Conservation (phyloP, 2,888 invertebrate genomes). For the Mythimna impura region DNA sequence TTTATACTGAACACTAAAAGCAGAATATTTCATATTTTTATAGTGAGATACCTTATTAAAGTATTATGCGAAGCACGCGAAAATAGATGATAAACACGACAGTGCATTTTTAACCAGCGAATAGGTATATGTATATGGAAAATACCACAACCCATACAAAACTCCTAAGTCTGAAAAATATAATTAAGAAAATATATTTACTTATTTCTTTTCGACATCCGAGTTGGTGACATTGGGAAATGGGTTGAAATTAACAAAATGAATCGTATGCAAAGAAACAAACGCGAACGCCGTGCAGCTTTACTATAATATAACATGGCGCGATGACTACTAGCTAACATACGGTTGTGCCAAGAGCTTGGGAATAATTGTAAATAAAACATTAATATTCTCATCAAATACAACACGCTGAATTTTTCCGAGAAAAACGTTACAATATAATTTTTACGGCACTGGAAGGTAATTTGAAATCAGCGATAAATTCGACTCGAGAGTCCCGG, state of each 20-base stretch:
- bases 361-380: slow-evolving; percentile 10
- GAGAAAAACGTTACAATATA: slow-evolving; percentile 3
- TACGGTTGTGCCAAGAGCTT: slow-evolving; percentile 13
- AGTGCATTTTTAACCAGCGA: too few relatives aligned
- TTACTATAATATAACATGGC: slow-evolving; percentile 27
- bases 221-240: slow-evolving; percentile 60
- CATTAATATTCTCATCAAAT: background rate
- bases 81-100: too few relatives aligned
- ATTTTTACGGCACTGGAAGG: slow-evolving; percentile 21
- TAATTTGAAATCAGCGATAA: slow-evolving; percentile 26
- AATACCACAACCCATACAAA: too few relatives aligned
- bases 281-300: slow-evolving; percentile 20
- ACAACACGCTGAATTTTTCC: background rate
- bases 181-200: too few relatives aligned
- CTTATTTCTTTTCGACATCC: background rate
- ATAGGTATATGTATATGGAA: too few relatives aligned
- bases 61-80: too few relatives aligned
- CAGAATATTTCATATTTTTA: too few relatives aligned
- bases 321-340: slow-evolving; percentile 20
- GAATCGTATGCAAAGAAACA: slow-evolving; percentile 15
- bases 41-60: too few relatives aligned
- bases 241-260: slow-evolving; percentile 53
- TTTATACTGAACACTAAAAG: too few relatives aligned
- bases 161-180: too few relatives aligned
- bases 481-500: slow-evolving; percentile 18